Evolutionary conservation across 2,113 vertebrate species (phyloP).

Genomic region (Chiloscyllium plagiosum): DNA sequence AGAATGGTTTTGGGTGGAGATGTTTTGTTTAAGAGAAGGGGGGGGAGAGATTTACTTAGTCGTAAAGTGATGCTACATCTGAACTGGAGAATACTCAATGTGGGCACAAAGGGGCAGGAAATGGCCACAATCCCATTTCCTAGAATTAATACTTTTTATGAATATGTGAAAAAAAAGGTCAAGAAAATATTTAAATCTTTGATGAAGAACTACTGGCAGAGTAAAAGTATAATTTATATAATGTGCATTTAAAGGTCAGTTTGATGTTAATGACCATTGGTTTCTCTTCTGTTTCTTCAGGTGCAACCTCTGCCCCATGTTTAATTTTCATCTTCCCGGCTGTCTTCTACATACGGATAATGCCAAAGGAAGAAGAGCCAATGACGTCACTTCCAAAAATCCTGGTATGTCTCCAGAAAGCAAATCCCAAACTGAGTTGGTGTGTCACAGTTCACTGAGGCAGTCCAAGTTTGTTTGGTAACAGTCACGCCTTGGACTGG

Average conservation of each 20-base stretch:
- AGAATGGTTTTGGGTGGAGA: background rate
- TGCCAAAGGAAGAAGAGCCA: constrained; percentile 86
- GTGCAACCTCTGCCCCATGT: constrained; percentile 91
- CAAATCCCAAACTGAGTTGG: background rate
- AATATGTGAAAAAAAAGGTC: background rate
- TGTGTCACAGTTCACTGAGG: too few species aligned
- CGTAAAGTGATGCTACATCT: background rate
- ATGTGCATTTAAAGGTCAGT: background rate
- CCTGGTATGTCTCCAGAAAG: constrained; percentile 61
- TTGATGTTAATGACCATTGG: background rate
- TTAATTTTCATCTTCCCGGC: constrained; percentile 99
- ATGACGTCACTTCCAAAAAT: constrained; percentile 78
- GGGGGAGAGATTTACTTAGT: background rate
- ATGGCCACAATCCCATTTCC: background rate
- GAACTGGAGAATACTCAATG: background rate
- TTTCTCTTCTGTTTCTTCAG: constrained; percentile 53
- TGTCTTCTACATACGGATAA: constrained; percentile 92
- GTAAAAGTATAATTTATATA: background rate
- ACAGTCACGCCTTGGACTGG: too few species aligned
- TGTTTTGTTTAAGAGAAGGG: background rate
- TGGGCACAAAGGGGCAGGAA: background rate
- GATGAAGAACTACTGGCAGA: background rate
- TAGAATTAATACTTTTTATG: background rate
- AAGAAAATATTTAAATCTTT: background rate
- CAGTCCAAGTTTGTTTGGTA: too few species aligned